A percentile compares a stretch with the other conserved stretches of the same genome.
Conservation (phyloP, 1,140 invertebrate species). For the Drosophila kanapiae region DNA sequence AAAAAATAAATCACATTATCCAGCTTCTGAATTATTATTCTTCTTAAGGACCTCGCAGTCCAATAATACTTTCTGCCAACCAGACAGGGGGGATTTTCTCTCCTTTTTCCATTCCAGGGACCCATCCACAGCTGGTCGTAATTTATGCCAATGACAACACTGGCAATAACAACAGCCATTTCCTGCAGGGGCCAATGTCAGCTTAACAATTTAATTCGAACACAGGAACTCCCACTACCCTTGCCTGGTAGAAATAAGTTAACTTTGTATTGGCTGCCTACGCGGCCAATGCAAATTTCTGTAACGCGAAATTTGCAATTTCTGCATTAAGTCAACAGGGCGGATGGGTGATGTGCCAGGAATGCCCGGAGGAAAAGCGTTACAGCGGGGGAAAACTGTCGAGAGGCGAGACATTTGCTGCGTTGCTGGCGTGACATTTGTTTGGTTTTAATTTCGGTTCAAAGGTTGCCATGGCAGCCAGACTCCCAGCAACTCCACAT, state of each 20-base stretch:
- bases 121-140: constrained; percentile 24
- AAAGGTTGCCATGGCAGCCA: constrained; percentile 71
- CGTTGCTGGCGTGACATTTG: constrained; percentile 69
- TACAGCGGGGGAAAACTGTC: constrained; percentile 5
- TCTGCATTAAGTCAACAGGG: constrained; percentile 72
- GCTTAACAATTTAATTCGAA: constrained; percentile 66
- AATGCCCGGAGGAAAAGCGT: neutral
- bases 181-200: constrained; percentile 57
- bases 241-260: constrained; percentile 29
- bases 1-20: too few species aligned
- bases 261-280: constrained; percentile 39
- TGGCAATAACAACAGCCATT: constrained; percentile 36
- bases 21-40: constrained; percentile 6
- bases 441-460: constrained; percentile 81
- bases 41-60: neutral
- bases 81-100: neutral
- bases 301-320: constrained; percentile 70
- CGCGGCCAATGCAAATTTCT: constrained; percentile 37
- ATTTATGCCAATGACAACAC: constrained; percentile 57
- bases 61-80: constrained; percentile 3
- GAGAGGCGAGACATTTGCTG: constrained; percentile 36
- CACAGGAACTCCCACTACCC: constrained; percentile 5
- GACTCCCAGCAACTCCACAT: constrained; percentile 6
- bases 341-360: constrained; percentile 7
- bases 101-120: constrained; percentile 11